Evolutionary conservation across 2,888 invertebrate species (phyloP), one percentile per base, ranked within the genome.

Genomic region (Acanthacorydalis orientalis): DNA sequence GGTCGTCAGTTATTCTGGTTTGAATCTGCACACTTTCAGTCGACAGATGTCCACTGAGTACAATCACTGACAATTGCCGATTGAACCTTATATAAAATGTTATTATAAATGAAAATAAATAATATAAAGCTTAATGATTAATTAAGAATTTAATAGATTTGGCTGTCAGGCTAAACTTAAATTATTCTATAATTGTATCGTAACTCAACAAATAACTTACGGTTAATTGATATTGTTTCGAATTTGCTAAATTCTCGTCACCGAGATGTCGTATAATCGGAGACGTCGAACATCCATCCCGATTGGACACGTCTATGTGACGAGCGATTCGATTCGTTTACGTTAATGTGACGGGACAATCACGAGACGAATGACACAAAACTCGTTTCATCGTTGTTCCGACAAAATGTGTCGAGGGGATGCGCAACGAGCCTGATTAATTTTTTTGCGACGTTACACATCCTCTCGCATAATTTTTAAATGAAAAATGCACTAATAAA

Each of bases 141-240:
- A 23, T 23, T 23, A 23, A 23, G 23, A 23, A 23, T 23, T 23
- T 23, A 61, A 63, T 61, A 62, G 62, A 62, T 61, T 60, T 62
- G 61, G 60, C 62, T 62, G 61, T 60, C 61, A 59, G 55, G 51
- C 52, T 51, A 46, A 51, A 51, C 23, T 23, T 23, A 48, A 48
- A 38, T 38, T 38, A 15, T 15, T 15, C 12, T 9, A 38, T 38
- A 33, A 44, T 34, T 31, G 34, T 34, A 44, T 44, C 44, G 44
- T 44, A 44, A 44, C 44, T 44, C 44, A 44, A 44, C 44, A 44
- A 31, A 32, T 31, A 34, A 34, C 15, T 16, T 31, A 44, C 23
- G 23, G 34, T 35, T 44, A 34, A 34, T 35, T 34, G 34, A 38
- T n/a, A 38, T 38, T 38, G 15, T 38, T 38, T 38, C 39, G 12